phyloP scores from a whole-genome alignment of 2,113 vertebrate species.

The Cacatua alba region DNA sequence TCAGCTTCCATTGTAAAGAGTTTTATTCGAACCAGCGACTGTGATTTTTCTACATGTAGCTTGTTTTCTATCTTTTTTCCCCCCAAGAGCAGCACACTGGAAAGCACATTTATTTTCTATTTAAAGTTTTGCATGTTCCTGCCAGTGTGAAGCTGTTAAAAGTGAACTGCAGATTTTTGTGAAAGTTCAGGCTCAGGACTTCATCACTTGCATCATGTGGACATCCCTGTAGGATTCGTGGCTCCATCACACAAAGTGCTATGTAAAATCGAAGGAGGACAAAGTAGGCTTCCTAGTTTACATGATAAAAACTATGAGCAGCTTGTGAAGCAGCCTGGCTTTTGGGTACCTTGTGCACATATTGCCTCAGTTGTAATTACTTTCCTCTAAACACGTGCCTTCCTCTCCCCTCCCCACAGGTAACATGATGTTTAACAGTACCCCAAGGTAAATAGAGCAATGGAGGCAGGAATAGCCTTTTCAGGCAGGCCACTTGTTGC shows the following conservation, averaged over 20 bases:
- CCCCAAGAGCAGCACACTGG: not conserved
- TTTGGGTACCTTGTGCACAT: not conserved
- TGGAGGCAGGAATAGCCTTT: not conserved
- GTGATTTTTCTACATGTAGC: not conserved
- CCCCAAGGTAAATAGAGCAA: not conserved
- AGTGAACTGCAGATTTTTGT: not conserved
- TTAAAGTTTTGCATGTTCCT: not conserved
- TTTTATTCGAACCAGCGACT: not conserved
- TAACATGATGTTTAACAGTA: not conserved
- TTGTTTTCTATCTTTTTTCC: accelerated
- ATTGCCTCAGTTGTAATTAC: not conserved
- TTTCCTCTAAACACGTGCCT: not conserved
- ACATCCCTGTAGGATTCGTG: not conserved
- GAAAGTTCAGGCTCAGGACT: not conserved
- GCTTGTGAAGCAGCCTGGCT: not conserved
- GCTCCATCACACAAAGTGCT: not conserved
- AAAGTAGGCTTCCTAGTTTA: not conserved
- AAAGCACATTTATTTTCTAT: not conserved
- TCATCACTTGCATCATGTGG: not conserved
- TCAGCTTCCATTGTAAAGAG: not conserved
- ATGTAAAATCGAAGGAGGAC: not conserved
- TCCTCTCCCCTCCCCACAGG: not conserved
- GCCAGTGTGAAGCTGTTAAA: not conserved
- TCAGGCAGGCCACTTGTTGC: not conserved
- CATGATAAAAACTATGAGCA: not conserved